phyloP scores from a whole-genome alignment of 2,888 invertebrate species.

The Limnephilus auricula region DNA sequence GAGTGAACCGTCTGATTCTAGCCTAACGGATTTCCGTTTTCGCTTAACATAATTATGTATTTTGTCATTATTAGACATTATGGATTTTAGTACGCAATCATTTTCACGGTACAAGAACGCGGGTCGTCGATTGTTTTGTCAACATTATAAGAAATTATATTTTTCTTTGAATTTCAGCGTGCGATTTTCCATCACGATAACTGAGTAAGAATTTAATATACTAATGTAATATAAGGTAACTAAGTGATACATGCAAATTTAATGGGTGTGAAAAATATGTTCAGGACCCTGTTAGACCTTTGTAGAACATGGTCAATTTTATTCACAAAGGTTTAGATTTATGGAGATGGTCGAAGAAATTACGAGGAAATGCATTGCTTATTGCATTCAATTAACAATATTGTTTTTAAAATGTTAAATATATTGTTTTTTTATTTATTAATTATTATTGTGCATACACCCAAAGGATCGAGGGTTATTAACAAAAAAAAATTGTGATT shows the following conservation, averaged over 20 bases:
- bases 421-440: too few species aligned
- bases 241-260: neutral
- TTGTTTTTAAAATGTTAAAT: too few species aligned
- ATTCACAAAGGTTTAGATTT: too few species aligned
- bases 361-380: too few species aligned
- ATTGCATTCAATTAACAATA: too few species aligned
- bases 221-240: neutral
- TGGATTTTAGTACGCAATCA: neutral
- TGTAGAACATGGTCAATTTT: too few species aligned
- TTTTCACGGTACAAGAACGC: neutral
- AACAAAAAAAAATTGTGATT: too few species aligned
- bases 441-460: too few species aligned
- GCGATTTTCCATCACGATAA: neutral
- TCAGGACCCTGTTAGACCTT: too few species aligned
- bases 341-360: too few species aligned
- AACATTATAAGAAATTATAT: neutral
- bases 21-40: slow-evolving; percentile 15
- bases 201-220: neutral
- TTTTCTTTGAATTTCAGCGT: neutral
- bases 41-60: neutral
- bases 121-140: neutral
- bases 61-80: neutral
- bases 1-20: too few species aligned
- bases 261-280: neutral
- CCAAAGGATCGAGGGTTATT: too few species aligned